Percentiles rank a stretch among this genome's conserved stretches.
Evolutionary conservation across 1,140 invertebrate species (phyloP).

Genomic region (Brachionus plicatilis): DNA sequence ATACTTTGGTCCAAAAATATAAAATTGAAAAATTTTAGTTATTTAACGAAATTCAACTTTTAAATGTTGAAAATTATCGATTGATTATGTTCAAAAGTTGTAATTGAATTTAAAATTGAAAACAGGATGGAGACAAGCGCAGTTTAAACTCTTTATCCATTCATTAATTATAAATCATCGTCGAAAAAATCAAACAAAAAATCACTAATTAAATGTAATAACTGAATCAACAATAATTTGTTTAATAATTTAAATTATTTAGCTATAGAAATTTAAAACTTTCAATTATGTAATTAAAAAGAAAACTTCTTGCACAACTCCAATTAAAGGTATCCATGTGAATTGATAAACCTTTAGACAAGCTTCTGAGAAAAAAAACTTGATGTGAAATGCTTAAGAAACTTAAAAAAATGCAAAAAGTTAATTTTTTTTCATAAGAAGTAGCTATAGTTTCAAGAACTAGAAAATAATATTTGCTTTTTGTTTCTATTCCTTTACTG

Average conservation of each 20-base stretch:
- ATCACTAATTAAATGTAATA: background rate
- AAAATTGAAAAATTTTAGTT: too few relatives aligned
- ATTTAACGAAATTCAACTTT: too few relatives aligned
- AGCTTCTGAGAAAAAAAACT: background rate
- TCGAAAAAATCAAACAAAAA: too few relatives aligned
- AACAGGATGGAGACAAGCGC: background rate
- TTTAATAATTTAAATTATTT: background rate
- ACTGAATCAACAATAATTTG: background rate
- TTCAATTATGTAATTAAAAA: background rate
- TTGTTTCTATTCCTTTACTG: background rate
- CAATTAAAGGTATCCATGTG: background rate
- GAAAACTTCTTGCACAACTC: background rate
- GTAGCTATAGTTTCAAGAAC: constrained; percentile 17
- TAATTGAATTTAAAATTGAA: background rate
- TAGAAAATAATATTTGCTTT: background rate
- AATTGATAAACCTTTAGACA: background rate
- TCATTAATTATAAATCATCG: too few relatives aligned
- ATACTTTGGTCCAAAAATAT: too few relatives aligned
- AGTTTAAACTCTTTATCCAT: background rate
- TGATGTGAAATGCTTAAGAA: background rate
- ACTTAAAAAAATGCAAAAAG: background rate
- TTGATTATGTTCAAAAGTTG: background rate
- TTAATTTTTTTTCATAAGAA: background rate
- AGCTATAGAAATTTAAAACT: background rate
- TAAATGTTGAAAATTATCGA: too few relatives aligned